Evolutionary conservation across 1,140 invertebrate species (phyloP).

Genomic region (Scaptomyza pallida): DNA sequence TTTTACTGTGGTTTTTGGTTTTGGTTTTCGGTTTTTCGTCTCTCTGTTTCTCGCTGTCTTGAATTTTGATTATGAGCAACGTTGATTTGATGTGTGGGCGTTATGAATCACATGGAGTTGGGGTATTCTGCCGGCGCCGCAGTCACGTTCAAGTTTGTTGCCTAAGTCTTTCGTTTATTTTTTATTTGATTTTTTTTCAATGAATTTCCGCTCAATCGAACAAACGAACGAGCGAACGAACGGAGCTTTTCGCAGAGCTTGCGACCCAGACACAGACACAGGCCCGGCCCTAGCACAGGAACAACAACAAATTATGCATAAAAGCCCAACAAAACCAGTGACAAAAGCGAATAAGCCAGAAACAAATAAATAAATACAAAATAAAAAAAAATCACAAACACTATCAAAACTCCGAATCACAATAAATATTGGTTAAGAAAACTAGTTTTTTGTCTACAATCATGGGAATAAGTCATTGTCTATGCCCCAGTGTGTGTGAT

Average conservation of each 20-base stretch:
- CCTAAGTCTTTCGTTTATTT: slow-evolving; percentile 77
- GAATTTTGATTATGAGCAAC: slow-evolving; percentile 59
- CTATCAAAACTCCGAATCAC: slow-evolving; percentile 70
- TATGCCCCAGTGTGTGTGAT: slow-evolving; percentile 16
- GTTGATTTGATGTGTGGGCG: slow-evolving; percentile 62
- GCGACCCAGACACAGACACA: slow-evolving; percentile 11
- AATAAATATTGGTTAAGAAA: slow-evolving; percentile 77
- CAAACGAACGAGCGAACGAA: slow-evolving; percentile 15
- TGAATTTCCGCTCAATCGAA: slow-evolving; percentile 69
- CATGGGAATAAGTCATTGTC: slow-evolving; percentile 39
- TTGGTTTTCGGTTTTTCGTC: neutral
- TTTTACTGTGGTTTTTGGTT: slow-evolving; percentile 33
- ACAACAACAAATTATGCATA: slow-evolving; percentile 51
- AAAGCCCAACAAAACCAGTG: slow-evolving; percentile 34
- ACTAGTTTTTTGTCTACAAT: slow-evolving; percentile 67
- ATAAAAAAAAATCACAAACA: too few species aligned
- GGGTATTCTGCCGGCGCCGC: slow-evolving; percentile 18
- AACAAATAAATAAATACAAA: slow-evolving; percentile 34
- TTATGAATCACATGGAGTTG: slow-evolving; percentile 66
- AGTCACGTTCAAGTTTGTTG: slow-evolving; percentile 67
- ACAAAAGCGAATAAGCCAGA: slow-evolving; percentile 41
- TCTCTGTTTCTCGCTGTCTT: slow-evolving; percentile 23
- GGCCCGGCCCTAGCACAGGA: slow-evolving; percentile 38
- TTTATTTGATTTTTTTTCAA: slow-evolving; percentile 68
- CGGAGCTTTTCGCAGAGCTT: slow-evolving; percentile 31